Base-by-base conservation (phyloP, 2,797 vertebrate species). In the Manis crassicaudata region DNA sequence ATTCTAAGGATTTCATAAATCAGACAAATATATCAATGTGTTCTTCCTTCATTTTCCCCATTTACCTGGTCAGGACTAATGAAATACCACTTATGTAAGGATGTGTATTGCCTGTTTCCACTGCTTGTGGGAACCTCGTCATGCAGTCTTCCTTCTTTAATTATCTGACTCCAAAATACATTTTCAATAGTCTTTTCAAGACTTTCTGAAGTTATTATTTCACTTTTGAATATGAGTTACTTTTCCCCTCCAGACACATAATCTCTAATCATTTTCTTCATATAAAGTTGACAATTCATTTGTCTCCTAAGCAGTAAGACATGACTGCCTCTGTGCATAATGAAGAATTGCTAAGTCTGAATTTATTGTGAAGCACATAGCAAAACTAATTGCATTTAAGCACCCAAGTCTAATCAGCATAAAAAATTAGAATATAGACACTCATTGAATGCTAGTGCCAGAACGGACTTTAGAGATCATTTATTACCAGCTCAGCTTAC, bases 371-470 rank as follows among this genome's bases (percentile, higher is more conserved):
- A 83, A 79, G 92, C 62, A 76, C 94, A 73, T 72, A 93, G 91
- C 94, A 97, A 73, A 95, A 83, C 85, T 96, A 95, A 96, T 97
- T 93, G 92, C 75, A 62, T 68, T 94, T 79, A 97, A 32, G 86
- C 50, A 93, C 89, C 23, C 86, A 97, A 91, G 73, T 92, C 95
- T 96, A 97, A 97, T 96, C 94, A 95, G 87, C 89, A 94, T 95
- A 82, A 94, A 96, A 90, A 90, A 95, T 96, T 94, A 90, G 93
- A 96, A 95, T 82, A 90, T 86, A 96, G 95, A 95, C 46, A 58
- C 14, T 96, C 87, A 52, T 37, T 82, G 92, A 94, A 93, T 80
- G 58, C 80, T 72, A 70, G 68, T 46, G 50, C 72, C 77, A 92
- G 94, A 96, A 95, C 80, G 62, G 79, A 92, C 80, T 94, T 92